These are phyloP conservation scores for Meiosimyza platycephala DNA, from an alignment of 2,888 invertebrate genomes.

Conservation along the genomic window DNA sequence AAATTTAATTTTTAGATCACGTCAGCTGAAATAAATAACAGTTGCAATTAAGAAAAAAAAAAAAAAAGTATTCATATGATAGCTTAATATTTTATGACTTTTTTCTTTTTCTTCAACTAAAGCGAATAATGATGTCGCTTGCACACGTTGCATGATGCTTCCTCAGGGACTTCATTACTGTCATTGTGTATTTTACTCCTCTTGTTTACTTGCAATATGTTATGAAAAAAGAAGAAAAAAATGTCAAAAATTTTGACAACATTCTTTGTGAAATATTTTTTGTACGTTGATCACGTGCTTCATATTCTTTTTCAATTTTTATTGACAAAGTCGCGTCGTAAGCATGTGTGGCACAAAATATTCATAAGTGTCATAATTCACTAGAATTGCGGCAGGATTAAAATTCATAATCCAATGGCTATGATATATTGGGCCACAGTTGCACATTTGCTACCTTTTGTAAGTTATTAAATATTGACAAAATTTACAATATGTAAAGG, in stretches of 20 bases:
- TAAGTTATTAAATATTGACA: neutral
- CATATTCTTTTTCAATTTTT: slow-evolving; percentile 49
- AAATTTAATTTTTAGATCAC: too few species aligned
- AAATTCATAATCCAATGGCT: slow-evolving; percentile 17
- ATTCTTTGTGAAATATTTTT: slow-evolving; percentile 44
- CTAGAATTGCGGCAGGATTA: slow-evolving; percentile 45
- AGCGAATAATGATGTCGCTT: slow-evolving; percentile 26
- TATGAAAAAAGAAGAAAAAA: slow-evolving; percentile 15
- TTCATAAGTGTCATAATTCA: slow-evolving; percentile 56
- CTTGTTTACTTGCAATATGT: slow-evolving; percentile 19
- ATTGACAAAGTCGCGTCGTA: slow-evolving; percentile 39
- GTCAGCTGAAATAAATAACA: too few species aligned
- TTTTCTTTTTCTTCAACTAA: neutral
- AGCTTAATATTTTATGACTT: too few species aligned
- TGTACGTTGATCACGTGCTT: slow-evolving; percentile 50
- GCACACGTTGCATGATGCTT: slow-evolving; percentile 41
- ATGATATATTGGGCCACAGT: slow-evolving; percentile 16
- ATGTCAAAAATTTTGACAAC: slow-evolving; percentile 5
- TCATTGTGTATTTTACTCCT: neutral
- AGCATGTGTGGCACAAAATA: slow-evolving; percentile 44
- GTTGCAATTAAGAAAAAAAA: too few species aligned
- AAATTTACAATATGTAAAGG: too few species aligned
- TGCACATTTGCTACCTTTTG: slow-evolving; percentile 1
- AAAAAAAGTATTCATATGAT: too few species aligned
- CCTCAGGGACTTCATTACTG: neutral